Percentiles rank a stretch among this genome's conserved stretches.
phyloP scores from a whole-genome alignment of 2,888 invertebrate genomes.

The Callyntrura guangdongensis region DNA sequence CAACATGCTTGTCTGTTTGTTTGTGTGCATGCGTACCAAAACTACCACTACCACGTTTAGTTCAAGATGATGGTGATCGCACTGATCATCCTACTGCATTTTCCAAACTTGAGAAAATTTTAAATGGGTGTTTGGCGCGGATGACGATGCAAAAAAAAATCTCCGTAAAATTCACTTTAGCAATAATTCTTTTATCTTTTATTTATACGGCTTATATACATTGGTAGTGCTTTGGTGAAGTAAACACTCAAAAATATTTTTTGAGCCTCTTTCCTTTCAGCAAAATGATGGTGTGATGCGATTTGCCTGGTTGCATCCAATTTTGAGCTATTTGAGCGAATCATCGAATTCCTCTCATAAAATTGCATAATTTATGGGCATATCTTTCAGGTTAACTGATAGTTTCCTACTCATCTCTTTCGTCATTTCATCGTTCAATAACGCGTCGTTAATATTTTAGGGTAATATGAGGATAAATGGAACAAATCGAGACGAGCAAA shows the following conservation, averaged over 20 bases:
- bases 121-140: slow-evolving; percentile 5
- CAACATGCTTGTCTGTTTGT: slow-evolving; percentile 32
- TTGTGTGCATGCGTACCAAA: not conserved
- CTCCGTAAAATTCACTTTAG: not conserved
- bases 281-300: slow-evolving; percentile 31
- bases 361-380: slow-evolving; percentile 70
- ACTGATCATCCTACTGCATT: not conserved
- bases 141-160: slow-evolving; percentile 30
- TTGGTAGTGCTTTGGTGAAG: slow-evolving; percentile 11
- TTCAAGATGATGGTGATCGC: not conserved
- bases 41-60: too few relatives aligned
- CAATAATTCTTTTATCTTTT: slow-evolving; percentile 34
- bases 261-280: not conserved
- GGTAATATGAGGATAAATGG: slow-evolving; percentile 72
- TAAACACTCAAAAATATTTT: slow-evolving; percentile 7
- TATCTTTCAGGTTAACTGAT: slow-evolving; percentile 55
- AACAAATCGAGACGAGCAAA: slow-evolving; percentile 72
- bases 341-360: slow-evolving; percentile 56
- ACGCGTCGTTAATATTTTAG: slow-evolving; percentile 62
- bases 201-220: too few relatives aligned
- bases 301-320: slow-evolving; percentile 63
- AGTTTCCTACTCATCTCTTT: slow-evolving; percentile 52
- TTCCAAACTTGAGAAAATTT: slow-evolving; percentile 36
- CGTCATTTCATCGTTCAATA: slow-evolving; percentile 58
- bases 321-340: slow-evolving; percentile 71